These are phyloP conservation scores for Melieria omissa DNA, from an alignment of 2,888 invertebrate genomes.

Conservation along the genomic window DNA sequence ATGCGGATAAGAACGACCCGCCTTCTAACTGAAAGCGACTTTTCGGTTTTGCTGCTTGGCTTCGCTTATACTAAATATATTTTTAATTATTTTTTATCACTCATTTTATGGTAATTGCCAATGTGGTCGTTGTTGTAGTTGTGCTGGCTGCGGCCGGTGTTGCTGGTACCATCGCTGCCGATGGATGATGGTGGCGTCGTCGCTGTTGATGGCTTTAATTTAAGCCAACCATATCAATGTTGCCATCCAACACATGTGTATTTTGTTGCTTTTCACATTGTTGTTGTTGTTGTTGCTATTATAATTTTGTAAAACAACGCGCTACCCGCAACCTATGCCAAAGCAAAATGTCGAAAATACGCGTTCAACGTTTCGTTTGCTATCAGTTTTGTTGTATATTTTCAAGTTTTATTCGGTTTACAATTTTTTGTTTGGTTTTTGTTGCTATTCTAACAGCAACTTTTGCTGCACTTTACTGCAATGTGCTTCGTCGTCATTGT, in stretches of 20 bases:
- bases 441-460: too few relatives aligned
- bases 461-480: too few relatives aligned
- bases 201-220: not conserved
- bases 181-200: not conserved
- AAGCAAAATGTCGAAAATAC: slow-evolving; percentile 9
- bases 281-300: too few relatives aligned
- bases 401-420: not conserved
- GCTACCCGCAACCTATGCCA: slow-evolving; percentile 7
- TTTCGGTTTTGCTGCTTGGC: not conserved
- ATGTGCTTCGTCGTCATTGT: too few relatives aligned
- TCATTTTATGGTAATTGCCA: slow-evolving; percentile 60
- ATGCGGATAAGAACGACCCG: not conserved
- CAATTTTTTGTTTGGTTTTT: too few relatives aligned
- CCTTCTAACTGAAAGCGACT: not conserved
- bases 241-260: not conserved
- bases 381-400: not conserved
- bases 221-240: not conserved
- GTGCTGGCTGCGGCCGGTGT: slow-evolving; percentile 20
- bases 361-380: not conserved
- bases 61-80: slow-evolving; percentile 45
- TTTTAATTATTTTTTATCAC: slow-evolving; percentile 58
- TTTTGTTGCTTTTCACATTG: too few relatives aligned
- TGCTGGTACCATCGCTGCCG: not conserved
- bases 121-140: slow-evolving; percentile 13
- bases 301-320: not conserved